Evolutionary conservation across 2,113 vertebrate species (phyloP), one percentile per base, ranked within the genome.

Genomic region (Charina bottae): DNA sequence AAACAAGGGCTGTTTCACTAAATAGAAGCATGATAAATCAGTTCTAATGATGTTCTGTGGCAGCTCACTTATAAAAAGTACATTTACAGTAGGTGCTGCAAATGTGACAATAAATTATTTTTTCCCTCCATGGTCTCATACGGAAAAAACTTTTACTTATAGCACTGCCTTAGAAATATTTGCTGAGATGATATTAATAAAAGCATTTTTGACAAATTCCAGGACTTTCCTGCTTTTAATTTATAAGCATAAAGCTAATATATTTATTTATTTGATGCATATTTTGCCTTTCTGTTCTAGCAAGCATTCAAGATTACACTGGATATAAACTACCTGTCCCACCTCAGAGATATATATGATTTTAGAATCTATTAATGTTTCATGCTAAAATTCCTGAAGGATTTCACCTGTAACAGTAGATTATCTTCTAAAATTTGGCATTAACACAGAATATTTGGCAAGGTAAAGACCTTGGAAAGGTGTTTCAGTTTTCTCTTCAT

Each of bases 371-470:
- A 62, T 90, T 86, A 42, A 90, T 90, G 37, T 19, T 13, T 90
- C 21, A 88, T 46, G 58, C 87, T 90, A 90, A 64, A 94, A 78
- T 21, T 42, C 24, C 88, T 56, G 88, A 94, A 91, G 55, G 93
- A 24, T 84, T 95, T 96, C 94, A 1, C 0, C 64, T 49, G 91
- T 89, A 72, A 60, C 78, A 83, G 53, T 92, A 93, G 93, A 92
- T 93, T 72, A 93, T 93, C 91, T 85, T 91, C 23, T 53, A 72
- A 6, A 78, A 68, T 42, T 95, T 90, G 92, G 93, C 0, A 1
- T 92, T 90, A 94, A 93, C 92, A 90, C 10, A 90, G 91, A 83
- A 93, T 64, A 89, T 92, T 56, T 94, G 86, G 94, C 95, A 91
- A 56, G 85, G 12, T 56, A 84, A 78, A 8, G 46, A 92, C 62